phyloP scores from a whole-genome alignment of 1,140 invertebrate genomes.

The Sitophilus oryzae region DNA sequence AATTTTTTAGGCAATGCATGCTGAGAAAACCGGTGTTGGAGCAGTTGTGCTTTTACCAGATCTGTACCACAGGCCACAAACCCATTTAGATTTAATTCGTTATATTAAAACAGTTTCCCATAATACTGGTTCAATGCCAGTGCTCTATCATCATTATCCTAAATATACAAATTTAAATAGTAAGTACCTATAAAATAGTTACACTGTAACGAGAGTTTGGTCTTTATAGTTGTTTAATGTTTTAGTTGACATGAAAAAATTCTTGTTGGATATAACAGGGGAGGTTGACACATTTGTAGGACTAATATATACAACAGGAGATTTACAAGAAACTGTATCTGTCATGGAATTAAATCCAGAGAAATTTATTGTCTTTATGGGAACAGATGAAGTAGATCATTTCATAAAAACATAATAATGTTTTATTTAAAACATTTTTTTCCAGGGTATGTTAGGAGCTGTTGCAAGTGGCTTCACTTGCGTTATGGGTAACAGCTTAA shows the following conservation, averaged over 20 bases:
- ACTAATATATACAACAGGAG: conserved; percentile 35
- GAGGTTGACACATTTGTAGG: conserved; percentile 39
- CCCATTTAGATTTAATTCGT: conserved; percentile 56
- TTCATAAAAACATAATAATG: not conserved
- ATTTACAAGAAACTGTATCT: conserved; percentile 34
- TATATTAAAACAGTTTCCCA: conserved; percentile 63
- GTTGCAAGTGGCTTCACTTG: conserved; percentile 37
- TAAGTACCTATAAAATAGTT: conserved; percentile 44
- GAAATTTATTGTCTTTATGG: conserved; percentile 38
- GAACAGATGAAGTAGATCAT: conserved; percentile 35
- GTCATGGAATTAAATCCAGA: conserved; percentile 34
- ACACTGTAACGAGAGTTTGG: not conserved
- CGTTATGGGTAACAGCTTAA: conserved; percentile 34
- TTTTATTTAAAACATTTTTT: not conserved
- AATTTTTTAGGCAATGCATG: conserved; percentile 61
- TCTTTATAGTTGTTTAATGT: not conserved
- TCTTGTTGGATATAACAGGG: conserved; percentile 37
- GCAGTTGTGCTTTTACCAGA: conserved; percentile 72
- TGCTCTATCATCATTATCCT: conserved; percentile 78
- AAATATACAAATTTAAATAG: conserved; percentile 60
- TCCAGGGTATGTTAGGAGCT: conserved; percentile 35
- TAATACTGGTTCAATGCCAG: conserved; percentile 65
- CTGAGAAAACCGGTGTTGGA: conserved; percentile 57
- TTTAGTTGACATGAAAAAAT: conserved; percentile 35
- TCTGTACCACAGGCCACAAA: conserved; percentile 66